Conservation (phyloP, 2,888 invertebrate species). For the Stratiomys singularior region DNA sequence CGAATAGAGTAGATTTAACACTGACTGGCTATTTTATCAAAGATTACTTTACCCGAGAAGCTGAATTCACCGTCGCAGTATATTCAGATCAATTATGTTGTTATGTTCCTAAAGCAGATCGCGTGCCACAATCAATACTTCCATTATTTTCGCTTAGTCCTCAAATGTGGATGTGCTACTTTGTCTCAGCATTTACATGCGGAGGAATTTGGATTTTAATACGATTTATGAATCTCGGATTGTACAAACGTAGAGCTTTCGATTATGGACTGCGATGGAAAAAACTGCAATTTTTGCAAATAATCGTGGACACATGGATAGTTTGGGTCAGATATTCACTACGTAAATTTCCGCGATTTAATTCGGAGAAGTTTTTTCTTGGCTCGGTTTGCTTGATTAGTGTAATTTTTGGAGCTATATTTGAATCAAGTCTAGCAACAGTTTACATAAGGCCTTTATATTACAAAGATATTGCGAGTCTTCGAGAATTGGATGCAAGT, state of each 20-base stretch:
- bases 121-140: conserved; percentile 63
- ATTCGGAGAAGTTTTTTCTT: conserved; percentile 63
- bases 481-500: conserved; percentile 61
- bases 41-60: conserved; percentile 61
- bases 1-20: conserved; percentile 61
- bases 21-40: conserved; percentile 65
- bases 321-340: conserved; percentile 62
- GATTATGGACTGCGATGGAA: background rate
- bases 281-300: conserved; percentile 55
- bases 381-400: conserved; percentile 62
- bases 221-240: conserved; percentile 44
- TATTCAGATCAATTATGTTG: conserved; percentile 64
- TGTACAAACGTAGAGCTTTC: background rate
- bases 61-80: conserved; percentile 62
- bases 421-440: conserved; percentile 65
- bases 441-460: conserved; percentile 63
- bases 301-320: conserved; percentile 61
- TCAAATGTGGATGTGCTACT: conserved; percentile 62
- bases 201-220: conserved; percentile 59
- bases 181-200: conserved; percentile 55
- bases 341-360: conserved; percentile 60
- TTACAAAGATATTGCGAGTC: conserved; percentile 63
- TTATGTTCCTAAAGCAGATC: conserved; percentile 63
- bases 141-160: conserved; percentile 61
- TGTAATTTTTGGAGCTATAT: conserved; percentile 63